Base-by-base conservation (phyloP, 53 echinoderm and acorn worm genomes). In the Echinarachnius parma region DNA sequence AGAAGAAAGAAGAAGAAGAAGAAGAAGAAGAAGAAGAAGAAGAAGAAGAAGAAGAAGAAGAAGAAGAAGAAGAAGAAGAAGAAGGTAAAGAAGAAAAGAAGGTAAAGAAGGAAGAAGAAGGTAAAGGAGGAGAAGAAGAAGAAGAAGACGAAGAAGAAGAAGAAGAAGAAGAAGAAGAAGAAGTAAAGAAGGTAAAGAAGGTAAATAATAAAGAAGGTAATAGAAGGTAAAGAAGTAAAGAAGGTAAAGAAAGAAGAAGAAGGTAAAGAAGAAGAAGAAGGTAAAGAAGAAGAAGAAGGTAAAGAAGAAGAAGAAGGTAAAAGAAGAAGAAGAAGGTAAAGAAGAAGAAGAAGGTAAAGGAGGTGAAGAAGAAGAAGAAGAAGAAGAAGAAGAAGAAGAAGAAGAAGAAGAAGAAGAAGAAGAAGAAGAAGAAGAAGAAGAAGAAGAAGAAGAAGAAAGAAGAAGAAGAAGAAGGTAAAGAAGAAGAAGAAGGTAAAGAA, bases 211-310 rank as follows among this genome's bases (percentile, higher is more conserved):
- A n/a, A n/a, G n/a, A n/a, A n/a, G n/a, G n/a, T n/a, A n/a, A n/a
- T n/a, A n/a, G 61, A 31, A 60, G 33, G 18, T 8, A 29, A 26
- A 18, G 61, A 60, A 29, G 61, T 14, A 10, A 29, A 31, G 61
- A 29, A 60, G 31, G 61, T 14, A 65, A 25, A 46, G 21, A 25
- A 25, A 46, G 20, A 65, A 22, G n/a, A 48, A 46, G 46, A 21
- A 11, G 20, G 21, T n/a, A 45, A 48, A 25, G 15, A 16, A 45
- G 22, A 9, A 37, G 11, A 25, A 29, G 18, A 29, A 31, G 61
- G 24, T 9, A 9, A 8, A 60, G 27, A 18, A 23, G 27, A 29
- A 31, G 24, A 60, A 23, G 31, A 9, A 18, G 33, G 9, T 4
- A 18, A 60, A 23, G 28, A 10, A 26, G 61, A 31, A 26, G 16